Conservation (phyloP, 2,113 vertebrate species). For the Thymallus thymallus region DNA sequence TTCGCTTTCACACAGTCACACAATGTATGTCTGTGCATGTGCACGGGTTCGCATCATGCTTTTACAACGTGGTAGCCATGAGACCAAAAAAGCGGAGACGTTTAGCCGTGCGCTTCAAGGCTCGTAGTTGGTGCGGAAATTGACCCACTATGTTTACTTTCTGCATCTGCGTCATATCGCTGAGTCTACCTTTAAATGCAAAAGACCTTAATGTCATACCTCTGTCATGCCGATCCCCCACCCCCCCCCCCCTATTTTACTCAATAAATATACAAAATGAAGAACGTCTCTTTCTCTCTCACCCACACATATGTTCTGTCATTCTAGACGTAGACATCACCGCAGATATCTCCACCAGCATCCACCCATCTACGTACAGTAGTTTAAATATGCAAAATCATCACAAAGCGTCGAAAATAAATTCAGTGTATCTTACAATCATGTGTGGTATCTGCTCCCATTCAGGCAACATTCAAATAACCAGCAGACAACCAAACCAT, state of each 20-base stretch:
- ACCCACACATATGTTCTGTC: slow-evolving; percentile 25
- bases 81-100: too few species aligned
- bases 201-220: background rate
- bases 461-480: slow-evolving; percentile 28
- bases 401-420: slow-evolving; percentile 46
- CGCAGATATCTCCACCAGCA: slow-evolving; percentile 10
- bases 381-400: slow-evolving; percentile 57
- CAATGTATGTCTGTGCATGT: too few species aligned
- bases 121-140: too few species aligned
- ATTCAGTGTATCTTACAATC: slow-evolving; percentile 49
- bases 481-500: slow-evolving; percentile 25
- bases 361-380: slow-evolving; percentile 51
- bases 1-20: too few species aligned
- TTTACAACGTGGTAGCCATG: too few species aligned
- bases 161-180: too few species aligned
- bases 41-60: too few species aligned
- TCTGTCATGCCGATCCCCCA: too few species aligned
- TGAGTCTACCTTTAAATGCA: background rate
- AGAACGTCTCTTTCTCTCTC: background rate
- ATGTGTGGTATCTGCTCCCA: slow-evolving; percentile 31
- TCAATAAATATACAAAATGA: too few species aligned
- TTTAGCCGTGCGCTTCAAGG: too few species aligned
- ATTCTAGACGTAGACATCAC: background rate
- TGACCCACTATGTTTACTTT: too few species aligned
- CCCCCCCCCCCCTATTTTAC: too few species aligned